Conservation (phyloP, 92 coral and sea anemone genomes). For the Zoanthus sociatus region DNA sequence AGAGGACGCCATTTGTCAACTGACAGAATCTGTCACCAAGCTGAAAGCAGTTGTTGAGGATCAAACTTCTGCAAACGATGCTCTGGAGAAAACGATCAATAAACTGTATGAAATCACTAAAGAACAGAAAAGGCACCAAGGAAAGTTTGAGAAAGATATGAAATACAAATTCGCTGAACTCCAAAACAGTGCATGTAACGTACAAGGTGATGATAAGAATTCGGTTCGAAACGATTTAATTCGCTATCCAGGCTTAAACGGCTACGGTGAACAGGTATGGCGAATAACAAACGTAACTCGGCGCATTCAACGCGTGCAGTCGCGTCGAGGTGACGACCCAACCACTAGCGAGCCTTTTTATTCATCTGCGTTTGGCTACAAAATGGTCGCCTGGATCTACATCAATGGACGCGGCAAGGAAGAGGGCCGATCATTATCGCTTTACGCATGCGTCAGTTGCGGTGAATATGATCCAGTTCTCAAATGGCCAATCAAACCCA, state of each 20-base stretch:
- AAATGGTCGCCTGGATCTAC: constrained; percentile 90
- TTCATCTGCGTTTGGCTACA: constrained; percentile 95
- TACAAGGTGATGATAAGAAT: constrained; percentile 32
- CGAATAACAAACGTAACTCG: constrained; percentile 78
- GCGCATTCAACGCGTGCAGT: constrained; percentile 81
- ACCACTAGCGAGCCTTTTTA: constrained; percentile 94
- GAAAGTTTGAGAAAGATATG: constrained; percentile 68
- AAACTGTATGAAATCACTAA: constrained; percentile 77
- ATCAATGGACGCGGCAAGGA: constrained; percentile 96
- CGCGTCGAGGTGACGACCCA: constrained; percentile 95
- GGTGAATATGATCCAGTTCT: constrained; percentile 96
- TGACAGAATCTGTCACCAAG: constrained; percentile 78
- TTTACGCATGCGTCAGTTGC: constrained; percentile 91
- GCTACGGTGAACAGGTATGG: constrained; percentile 96
- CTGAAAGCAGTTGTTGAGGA: constrained; percentile 78
- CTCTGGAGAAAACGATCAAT: constrained; percentile 77
- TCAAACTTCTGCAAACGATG: constrained; percentile 65
- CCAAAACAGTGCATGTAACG: constrained; percentile 51
- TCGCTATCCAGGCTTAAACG: constrained; percentile 75
- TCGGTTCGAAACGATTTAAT: constrained; percentile 48
- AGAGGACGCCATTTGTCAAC: constrained; percentile 71
- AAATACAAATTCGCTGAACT: constrained; percentile 58
- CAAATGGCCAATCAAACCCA: constrained; percentile 97
- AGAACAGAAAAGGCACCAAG: constrained; percentile 81
- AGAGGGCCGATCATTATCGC: constrained; percentile 79